Conservation (phyloP, 2,797 vertebrate species). For the Vireo griseus region DNA sequence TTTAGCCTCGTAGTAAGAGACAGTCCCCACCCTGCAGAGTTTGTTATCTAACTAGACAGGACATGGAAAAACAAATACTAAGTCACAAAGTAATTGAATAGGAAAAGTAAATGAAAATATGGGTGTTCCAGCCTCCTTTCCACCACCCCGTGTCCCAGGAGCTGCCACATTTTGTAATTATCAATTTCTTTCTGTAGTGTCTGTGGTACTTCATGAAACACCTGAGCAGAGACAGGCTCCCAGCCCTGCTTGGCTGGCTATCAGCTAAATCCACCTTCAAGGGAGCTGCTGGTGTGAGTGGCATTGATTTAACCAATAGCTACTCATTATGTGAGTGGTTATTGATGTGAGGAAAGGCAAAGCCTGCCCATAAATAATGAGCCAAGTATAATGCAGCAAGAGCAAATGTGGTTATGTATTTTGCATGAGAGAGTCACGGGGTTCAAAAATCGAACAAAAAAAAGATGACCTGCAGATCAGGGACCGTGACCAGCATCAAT, state of each 20-base stretch:
- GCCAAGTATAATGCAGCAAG: not conserved
- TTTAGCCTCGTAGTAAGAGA: not conserved
- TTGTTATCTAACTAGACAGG: not conserved
- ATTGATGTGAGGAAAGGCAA: not conserved
- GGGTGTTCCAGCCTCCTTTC: not conserved
- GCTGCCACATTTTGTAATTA: not conserved
- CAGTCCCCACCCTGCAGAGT: not conserved
- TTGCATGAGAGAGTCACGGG: not conserved
- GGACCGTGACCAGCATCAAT: fast-evolving
- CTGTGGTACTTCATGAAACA: not conserved
- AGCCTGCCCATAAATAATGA: not conserved
- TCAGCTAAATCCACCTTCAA: not conserved
- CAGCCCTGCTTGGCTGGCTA: not conserved
- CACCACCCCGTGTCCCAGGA: not conserved
- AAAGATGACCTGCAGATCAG: not conserved
- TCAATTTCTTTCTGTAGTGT: not conserved
- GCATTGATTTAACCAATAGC: not conserved
- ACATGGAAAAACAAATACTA: not conserved
- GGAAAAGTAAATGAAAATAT: not conserved
- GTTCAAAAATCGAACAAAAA: not conserved
- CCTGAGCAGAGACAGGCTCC: not conserved
- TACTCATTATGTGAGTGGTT: not conserved
- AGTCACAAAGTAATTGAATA: not conserved
- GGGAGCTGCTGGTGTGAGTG: not conserved
- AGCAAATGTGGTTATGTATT: not conserved